phyloP scores from a whole-genome alignment of 2,113 vertebrate species.

The Puffinus mauretanicus region DNA sequence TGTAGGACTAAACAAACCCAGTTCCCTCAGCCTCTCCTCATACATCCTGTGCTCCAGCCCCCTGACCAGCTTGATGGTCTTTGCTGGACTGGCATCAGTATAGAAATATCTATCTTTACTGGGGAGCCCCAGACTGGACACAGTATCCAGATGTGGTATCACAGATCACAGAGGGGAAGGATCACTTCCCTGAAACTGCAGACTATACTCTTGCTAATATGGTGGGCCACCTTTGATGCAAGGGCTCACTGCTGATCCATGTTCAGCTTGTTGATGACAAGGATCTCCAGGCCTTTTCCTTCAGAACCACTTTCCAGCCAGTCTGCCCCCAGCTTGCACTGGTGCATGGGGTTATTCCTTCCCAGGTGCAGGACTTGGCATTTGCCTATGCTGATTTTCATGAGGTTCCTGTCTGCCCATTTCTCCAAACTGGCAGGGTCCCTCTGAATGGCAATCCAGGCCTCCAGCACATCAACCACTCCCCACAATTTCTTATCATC shows the following conservation, averaged over 20 bases:
- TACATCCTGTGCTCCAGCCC: background rate
- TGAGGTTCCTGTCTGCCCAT: background rate
- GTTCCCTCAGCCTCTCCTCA: background rate
- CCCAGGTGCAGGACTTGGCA: too few species aligned
- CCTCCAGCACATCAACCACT: background rate
- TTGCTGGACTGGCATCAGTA: background rate
- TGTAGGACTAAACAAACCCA: background rate
- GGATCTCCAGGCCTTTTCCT: background rate
- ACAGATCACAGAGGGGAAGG: background rate
- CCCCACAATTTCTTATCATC: fast-evolving
- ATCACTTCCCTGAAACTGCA: background rate
- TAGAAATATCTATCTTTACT: background rate
- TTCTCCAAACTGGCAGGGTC: background rate
- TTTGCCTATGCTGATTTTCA: background rate
- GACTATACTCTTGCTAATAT: background rate
- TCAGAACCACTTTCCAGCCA: background rate
- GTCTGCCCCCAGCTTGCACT: background rate
- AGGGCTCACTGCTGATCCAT: background rate
- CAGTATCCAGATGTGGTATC: background rate
- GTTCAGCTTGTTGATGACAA: background rate
- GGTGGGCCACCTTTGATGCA: background rate
- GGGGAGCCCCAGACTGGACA: background rate
- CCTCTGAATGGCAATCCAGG: background rate
- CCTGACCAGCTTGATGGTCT: background rate
- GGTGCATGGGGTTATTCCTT: background rate